Evolutionary conservation across 1,140 invertebrate species (phyloP).

Genomic region (Solen grandis): DNA sequence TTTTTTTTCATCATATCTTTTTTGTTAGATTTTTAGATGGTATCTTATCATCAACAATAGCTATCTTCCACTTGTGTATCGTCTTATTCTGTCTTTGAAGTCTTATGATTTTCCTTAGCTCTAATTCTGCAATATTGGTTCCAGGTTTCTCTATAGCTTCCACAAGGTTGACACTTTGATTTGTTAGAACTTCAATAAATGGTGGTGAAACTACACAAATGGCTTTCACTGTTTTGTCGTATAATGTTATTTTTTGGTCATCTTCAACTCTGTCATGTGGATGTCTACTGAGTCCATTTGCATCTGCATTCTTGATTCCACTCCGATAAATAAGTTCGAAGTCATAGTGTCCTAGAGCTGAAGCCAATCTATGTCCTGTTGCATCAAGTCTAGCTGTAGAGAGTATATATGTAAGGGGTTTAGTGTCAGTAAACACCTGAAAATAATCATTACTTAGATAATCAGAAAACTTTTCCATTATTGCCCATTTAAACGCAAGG

Average conservation of each 20-base stretch:
- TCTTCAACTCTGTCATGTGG: neutral
- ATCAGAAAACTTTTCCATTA: conserved; percentile 24
- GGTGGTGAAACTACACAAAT: neutral
- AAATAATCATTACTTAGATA: neutral
- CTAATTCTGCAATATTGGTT: no score
- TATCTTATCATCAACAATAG: no score
- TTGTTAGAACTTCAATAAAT: conserved; percentile 3
- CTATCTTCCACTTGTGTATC: no score
- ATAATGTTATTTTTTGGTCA: neutral
- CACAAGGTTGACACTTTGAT: neutral
- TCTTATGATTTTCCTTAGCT: no score
- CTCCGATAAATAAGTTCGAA: conserved; percentile 18
- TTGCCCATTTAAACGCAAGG: no score
- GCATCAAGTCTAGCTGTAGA: conserved; percentile 8
- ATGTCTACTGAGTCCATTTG: conserved; percentile 18
- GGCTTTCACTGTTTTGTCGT: conserved; percentile 3
- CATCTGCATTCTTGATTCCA: conserved; percentile 2
- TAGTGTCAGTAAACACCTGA: neutral
- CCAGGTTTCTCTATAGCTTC: no score
- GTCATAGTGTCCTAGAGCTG: conserved; percentile 2
- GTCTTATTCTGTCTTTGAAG: no score
- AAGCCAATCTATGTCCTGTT: conserved; percentile 4
- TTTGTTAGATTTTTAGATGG: no score
- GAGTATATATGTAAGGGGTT: conserved; percentile 3
- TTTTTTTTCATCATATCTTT: no score